Evolutionary conservation across 2,888 invertebrate species (phyloP).

Genomic region (Ischnura elegans): DNA sequence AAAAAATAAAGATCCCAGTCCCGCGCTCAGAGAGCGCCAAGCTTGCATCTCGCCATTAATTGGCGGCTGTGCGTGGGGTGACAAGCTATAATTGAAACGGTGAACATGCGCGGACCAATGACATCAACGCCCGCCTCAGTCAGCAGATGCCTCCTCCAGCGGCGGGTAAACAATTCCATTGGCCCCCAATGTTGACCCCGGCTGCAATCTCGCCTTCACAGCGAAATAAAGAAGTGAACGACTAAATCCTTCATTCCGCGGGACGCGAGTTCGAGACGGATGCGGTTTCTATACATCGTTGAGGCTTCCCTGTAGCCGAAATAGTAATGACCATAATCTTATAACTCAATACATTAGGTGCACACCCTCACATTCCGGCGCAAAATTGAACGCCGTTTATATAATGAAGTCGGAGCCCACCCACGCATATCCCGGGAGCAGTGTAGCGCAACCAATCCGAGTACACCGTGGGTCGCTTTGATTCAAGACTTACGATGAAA

Average conservation of each 20-base stretch:
- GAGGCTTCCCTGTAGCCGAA: too few species aligned
- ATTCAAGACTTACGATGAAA: too few species aligned
- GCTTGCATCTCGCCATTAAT: conserved; percentile 3
- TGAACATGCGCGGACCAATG: conserved; percentile 2
- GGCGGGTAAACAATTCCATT: neutral
- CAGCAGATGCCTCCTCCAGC: neutral
- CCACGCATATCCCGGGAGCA: too few species aligned
- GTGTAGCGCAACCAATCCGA: too few species aligned
- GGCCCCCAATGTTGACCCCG: neutral
- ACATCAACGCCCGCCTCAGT: neutral
- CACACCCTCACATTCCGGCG: too few species aligned
- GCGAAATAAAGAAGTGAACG: neutral
- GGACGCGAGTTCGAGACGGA: neutral
- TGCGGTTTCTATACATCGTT: too few species aligned
- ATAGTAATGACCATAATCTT: too few species aligned
- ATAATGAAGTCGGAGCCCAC: too few species aligned
- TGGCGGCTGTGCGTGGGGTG: neutral
- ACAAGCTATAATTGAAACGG: conserved; percentile 35
- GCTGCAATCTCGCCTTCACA: neutral
- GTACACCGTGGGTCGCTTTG: too few species aligned
- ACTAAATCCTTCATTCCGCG: neutral
- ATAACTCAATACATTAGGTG: too few species aligned
- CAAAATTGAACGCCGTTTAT: too few species aligned
- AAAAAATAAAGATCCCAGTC: neutral
- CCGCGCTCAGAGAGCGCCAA: neutral